Conservation (phyloP, 2,113 vertebrate genomes). For the Podarcis muralis region DNA sequence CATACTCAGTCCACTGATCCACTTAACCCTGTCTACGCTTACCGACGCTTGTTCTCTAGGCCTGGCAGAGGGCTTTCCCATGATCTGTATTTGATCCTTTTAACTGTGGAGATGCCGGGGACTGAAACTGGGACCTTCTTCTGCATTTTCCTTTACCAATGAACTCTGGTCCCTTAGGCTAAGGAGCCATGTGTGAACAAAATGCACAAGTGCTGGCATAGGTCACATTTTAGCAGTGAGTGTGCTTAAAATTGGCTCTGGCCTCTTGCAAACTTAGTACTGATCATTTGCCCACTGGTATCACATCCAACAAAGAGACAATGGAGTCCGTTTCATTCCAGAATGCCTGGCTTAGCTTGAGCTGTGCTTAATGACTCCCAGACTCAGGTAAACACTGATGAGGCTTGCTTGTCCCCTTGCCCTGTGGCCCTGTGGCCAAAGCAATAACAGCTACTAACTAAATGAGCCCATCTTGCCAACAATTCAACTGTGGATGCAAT, state of each 20-base stretch:
- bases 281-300: not conserved
- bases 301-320: not conserved
- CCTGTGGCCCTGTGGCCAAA: not conserved
- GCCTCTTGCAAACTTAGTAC: not conserved
- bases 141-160: not conserved
- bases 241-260: not conserved
- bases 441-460: not conserved
- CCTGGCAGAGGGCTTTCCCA: not conserved
- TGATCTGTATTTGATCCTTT: not conserved
- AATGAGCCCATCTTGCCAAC: not conserved
- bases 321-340: not conserved
- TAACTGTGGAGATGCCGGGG: not conserved
- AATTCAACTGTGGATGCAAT: constrained; percentile 28
- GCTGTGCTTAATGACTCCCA: not conserved
- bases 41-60: too few relatives aligned
- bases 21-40: too few relatives aligned
- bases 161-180: not conserved
- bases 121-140: not conserved
- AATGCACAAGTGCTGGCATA: not conserved
- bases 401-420: constrained; percentile 11
- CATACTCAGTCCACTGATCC: too few relatives aligned
- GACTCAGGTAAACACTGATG: not conserved
- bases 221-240: not conserved
- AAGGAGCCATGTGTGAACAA: not conserved
- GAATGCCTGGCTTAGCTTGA: not conserved